phyloP scores from a whole-genome alignment of 2,113 vertebrate species.

The Motacilla tschutschensis region DNA sequence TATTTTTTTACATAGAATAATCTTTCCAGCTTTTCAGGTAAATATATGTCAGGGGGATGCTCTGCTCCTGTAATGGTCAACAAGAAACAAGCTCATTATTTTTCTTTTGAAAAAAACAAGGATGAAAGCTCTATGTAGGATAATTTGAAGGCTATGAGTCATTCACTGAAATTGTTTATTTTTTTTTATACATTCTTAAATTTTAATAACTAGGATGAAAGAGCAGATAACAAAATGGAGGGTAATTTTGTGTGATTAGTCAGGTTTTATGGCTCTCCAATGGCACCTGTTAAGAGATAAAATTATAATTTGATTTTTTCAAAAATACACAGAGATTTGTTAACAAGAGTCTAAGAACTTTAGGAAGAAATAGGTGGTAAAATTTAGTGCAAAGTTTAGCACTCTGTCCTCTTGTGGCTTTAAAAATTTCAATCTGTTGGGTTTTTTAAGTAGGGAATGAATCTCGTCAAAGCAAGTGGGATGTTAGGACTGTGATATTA shows the following conservation, averaged over 20 bases:
- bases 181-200: background rate
- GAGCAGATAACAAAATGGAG: background rate
- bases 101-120: background rate
- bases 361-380: background rate
- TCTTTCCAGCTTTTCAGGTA: background rate
- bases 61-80: background rate
- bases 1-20: background rate
- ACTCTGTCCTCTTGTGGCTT: background rate
- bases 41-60: background rate
- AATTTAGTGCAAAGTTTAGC: background rate
- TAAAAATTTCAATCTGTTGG: background rate
- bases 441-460: background rate
- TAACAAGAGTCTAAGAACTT: background rate
- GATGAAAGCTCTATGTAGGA: background rate
- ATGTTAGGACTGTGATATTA: background rate
- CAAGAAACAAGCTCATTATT: background rate
- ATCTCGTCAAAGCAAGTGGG: background rate
- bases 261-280: background rate
- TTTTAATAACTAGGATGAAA: constrained; percentile 3
- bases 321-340: background rate
- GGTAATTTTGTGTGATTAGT: background rate
- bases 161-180: background rate
- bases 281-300: background rate
- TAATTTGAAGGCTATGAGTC: background rate
- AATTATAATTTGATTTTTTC: background rate